These are phyloP conservation scores for Tenualosa thibaudeaui DNA, from an alignment of 2,797 vertebrate species.

Conservation along the genomic window DNA sequence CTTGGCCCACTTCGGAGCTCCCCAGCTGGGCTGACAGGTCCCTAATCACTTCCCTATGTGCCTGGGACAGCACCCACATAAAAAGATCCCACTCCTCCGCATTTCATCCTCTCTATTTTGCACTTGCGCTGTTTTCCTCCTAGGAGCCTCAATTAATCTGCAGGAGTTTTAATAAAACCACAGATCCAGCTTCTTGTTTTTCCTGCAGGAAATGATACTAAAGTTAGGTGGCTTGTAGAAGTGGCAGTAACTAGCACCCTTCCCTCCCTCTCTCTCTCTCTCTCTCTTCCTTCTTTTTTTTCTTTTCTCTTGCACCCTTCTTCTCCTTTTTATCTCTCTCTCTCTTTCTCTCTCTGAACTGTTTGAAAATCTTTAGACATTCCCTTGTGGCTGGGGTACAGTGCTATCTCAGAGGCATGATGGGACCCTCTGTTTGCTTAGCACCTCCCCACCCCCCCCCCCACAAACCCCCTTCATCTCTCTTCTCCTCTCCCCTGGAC, in stretches of 20 bases:
- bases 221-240: slow-evolving; percentile 35
- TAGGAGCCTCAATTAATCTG: slow-evolving; percentile 49
- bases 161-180: slow-evolving; percentile 56
- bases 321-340: not conserved
- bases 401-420: slow-evolving; percentile 34
- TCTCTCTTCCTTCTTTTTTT: not conserved
- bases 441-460: slow-evolving; percentile 22
- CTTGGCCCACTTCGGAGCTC: slow-evolving; percentile 56
- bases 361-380: slow-evolving; percentile 18
- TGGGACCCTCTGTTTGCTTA: slow-evolving; percentile 38
- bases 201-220: slow-evolving; percentile 49
- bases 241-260: slow-evolving; percentile 3
- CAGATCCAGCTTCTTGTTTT: slow-evolving; percentile 44
- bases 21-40: slow-evolving; percentile 70
- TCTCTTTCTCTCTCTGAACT: not conserved
- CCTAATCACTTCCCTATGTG: slow-evolving; percentile 77
- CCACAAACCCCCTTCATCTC: not conserved
- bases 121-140: slow-evolving; percentile 60
- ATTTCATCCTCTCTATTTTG: slow-evolving; percentile 39
- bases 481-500: slow-evolving; percentile 27
- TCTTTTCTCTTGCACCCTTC: not conserved
- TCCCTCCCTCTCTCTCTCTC: not conserved
- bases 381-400: slow-evolving; percentile 21
- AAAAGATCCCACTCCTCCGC: slow-evolving; percentile 51
- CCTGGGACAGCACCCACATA: slow-evolving; percentile 62